Base-by-base conservation (phyloP, 2,113 vertebrate species). In the Cyprinus carpio region DNA sequence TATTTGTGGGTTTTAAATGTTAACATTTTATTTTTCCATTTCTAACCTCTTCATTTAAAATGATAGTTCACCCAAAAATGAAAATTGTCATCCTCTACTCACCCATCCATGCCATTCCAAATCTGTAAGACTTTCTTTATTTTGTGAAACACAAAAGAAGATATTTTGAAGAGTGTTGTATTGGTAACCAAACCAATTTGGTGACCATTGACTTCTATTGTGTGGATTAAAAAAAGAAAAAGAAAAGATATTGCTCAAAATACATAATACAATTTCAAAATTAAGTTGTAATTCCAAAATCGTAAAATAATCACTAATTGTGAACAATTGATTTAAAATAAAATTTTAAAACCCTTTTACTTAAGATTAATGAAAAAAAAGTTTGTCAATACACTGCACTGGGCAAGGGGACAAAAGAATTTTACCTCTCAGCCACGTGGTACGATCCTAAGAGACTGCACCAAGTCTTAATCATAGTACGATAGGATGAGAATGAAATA, bases 391-490 rank as follows among this genome's bases (percentile, higher is more conserved):
- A 20, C 15, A 43, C 27, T 82, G 65, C 20, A 43, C 34, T 18
- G 62, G 27, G 12, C 12, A 29, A 72, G 67, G 25, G 43, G 37
- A 64, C 27, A 29, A 6, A 54, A 60, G 25, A 20, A 2, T 76
- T 43, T 43, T 49, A 81, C 25, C 67, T 60, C 54, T 43, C 64
- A 34, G 82, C 81, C 76, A 89, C 82, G 76, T 87, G 90, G 91
- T 90, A 90, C 86, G 25, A 90, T 83, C 89, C 27, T 18, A 51
- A 75, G 83, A 90, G 89, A 88, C 87, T 84, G 80, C 46, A 90
- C 83, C 74, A 85, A 87, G 88, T 89, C 86, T 10, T 79, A 5
- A 46, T 87, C 75, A 46, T 49, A 84, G 86, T 83, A 84, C 78
- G 67, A 69, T 81, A 80, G 83, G 18, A 29, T 84, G 85, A 82